Conservation (phyloP, 2,797 vertebrate species). For the Rhinella marina region DNA sequence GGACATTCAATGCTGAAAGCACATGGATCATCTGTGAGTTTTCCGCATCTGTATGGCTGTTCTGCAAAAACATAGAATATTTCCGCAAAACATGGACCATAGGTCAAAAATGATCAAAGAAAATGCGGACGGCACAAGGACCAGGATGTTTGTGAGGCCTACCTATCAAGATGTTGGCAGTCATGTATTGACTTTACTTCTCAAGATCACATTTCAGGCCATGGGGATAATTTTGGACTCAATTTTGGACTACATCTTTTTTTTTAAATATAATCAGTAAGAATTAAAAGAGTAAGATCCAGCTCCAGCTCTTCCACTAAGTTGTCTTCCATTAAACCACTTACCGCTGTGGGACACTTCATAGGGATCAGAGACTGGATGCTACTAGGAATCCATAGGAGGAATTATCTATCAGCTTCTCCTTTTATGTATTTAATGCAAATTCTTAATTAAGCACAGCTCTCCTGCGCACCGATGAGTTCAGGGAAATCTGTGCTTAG, state of each 20-base stretch:
- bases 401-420: constrained; percentile 19
- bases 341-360: constrained; percentile 1
- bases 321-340: background rate
- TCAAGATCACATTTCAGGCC: background rate
- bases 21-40: too few relatives aligned
- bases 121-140: too few relatives aligned
- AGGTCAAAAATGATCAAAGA: too few relatives aligned
- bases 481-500: constrained; percentile 1
- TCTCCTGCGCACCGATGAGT: constrained; percentile 36
- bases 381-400: constrained; percentile 6
- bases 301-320: background rate
- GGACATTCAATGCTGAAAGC: too few relatives aligned
- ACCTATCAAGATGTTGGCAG: background rate
- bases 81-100: too few relatives aligned
- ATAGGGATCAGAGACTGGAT: background rate
- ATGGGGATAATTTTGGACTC: background rate
- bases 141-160: too few relatives aligned
- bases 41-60: too few relatives aligned
- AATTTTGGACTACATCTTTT: too few relatives aligned
- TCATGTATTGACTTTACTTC: background rate
- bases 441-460: constrained; percentile 32
- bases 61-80: too few relatives aligned
- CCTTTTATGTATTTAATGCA: constrained; percentile 29
- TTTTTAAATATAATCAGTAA: background rate
- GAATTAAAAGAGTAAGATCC: background rate